Evolutionary conservation across 2,888 invertebrate species (phyloP).

Genomic region (Malthinus flaveolus): DNA sequence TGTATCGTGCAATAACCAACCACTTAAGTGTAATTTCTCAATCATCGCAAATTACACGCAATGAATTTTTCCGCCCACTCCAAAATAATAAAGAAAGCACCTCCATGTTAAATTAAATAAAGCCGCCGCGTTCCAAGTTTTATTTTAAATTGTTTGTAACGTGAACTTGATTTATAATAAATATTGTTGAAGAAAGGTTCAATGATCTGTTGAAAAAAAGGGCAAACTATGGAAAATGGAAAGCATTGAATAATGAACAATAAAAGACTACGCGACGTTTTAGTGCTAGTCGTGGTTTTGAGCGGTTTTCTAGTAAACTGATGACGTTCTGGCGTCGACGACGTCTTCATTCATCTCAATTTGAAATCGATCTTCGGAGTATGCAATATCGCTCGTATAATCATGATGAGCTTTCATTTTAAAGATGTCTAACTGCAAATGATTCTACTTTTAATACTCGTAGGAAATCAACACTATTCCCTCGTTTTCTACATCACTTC

Average conservation of each 20-base stretch:
- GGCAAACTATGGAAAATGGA: not conserved
- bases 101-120: too few relatives aligned
- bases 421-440: constrained; percentile 7
- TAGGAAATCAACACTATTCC: constrained; percentile 10
- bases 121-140: too few relatives aligned
- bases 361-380: not conserved
- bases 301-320: constrained; percentile 1
- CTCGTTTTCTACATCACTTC: not conserved
- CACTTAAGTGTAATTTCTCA: too few relatives aligned
- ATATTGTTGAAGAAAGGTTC: constrained; percentile 5
- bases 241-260: constrained; percentile 12
- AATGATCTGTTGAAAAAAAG: constrained; percentile 7
- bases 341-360: not conserved
- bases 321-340: not conserved
- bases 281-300: not conserved
- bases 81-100: too few relatives aligned
- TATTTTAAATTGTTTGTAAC: too few relatives aligned
- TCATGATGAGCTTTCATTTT: constrained; percentile 4
- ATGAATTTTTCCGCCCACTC: too few relatives aligned
- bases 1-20: too few relatives aligned
- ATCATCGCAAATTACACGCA: too few relatives aligned
- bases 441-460: not conserved
- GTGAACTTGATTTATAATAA: not conserved
- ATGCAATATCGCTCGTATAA: constrained; percentile 3
- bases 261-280: constrained; percentile 6